Evolutionary conservation across 1,140 invertebrate genomes (phyloP).

Genomic region (Eueides isabella): DNA sequence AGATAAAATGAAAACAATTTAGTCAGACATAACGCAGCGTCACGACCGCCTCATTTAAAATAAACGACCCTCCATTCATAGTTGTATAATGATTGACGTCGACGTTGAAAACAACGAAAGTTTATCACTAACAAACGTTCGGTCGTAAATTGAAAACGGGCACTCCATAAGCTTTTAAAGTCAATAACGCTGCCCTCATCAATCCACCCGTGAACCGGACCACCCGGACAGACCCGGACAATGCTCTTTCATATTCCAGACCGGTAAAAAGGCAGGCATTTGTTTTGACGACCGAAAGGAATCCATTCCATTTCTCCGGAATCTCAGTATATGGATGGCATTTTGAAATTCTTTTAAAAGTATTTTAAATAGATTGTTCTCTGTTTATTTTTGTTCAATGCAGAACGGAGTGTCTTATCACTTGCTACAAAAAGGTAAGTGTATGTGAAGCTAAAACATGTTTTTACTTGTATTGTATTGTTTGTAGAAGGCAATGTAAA

Average conservation of each 20-base stretch:
- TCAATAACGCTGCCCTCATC: slow-evolving; percentile 62
- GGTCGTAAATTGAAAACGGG: slow-evolving; percentile 59
- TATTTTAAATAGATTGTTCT: background rate
- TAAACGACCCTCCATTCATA: background rate
- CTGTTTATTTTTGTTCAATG: too few relatives aligned
- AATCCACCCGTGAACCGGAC: slow-evolving; percentile 56
- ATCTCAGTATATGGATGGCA: too few relatives aligned
- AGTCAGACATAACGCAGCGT: too few relatives aligned
- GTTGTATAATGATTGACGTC: slow-evolving; percentile 21
- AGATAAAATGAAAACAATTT: too few relatives aligned
- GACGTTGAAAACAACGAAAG: slow-evolving; percentile 41
- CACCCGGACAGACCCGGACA: slow-evolving; percentile 16
- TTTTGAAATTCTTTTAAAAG: too few relatives aligned
- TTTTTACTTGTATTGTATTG: too few relatives aligned
- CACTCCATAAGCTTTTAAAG: slow-evolving; percentile 66
- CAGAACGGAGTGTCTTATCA: too few relatives aligned
- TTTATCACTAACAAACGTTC: slow-evolving; percentile 46
- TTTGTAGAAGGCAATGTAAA: too few relatives aligned
- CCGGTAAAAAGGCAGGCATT: slow-evolving; percentile 24
- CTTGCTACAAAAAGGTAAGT: too few relatives aligned
- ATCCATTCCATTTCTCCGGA: background rate
- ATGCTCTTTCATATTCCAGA: background rate
- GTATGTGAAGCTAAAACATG: too few relatives aligned
- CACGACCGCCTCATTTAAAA: too few relatives aligned
- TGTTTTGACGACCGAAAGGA: slow-evolving; percentile 24